These are phyloP conservation scores for Cebidichthys violaceus DNA, from an alignment of 2,113 vertebrate species.

Conservation along the genomic window DNA sequence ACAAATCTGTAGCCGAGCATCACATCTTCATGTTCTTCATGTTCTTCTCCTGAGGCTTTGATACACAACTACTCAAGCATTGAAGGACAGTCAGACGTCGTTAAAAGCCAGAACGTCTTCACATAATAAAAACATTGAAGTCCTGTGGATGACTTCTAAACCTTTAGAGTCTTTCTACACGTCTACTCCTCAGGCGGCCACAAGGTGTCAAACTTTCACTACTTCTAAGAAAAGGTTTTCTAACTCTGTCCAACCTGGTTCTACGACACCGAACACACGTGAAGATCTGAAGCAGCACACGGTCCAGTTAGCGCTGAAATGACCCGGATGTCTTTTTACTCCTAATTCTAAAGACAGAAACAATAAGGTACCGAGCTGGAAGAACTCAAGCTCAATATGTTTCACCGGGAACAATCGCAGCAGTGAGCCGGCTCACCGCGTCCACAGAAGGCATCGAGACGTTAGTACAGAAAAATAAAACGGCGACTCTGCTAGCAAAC, in stretches of 20 bases:
- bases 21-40: too few relatives aligned
- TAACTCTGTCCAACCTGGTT: slow-evolving; percentile 8
- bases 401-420: slow-evolving; percentile 46
- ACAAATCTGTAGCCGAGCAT: not conserved
- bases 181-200: slow-evolving; percentile 48
- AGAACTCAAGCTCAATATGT: slow-evolving; percentile 35
- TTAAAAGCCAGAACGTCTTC: slow-evolving; percentile 19
- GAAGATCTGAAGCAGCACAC: slow-evolving; percentile 14
- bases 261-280: slow-evolving; percentile 49
- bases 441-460: slow-evolving; percentile 65
- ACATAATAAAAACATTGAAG: too few relatives aligned
- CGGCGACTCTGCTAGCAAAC: slow-evolving; percentile 60
- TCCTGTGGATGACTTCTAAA: slow-evolving; percentile 4
- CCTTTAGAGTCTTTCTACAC: not conserved
- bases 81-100: slow-evolving; percentile 24
- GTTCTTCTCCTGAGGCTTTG: not conserved
- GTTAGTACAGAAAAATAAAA: slow-evolving; percentile 67
- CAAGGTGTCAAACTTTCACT: slow-evolving; percentile 53
- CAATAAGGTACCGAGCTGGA: slow-evolving; percentile 67
- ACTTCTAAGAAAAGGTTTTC: slow-evolving; percentile 22
- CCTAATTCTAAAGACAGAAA: slow-evolving; percentile 9
- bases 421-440: slow-evolving; percentile 74
- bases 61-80: not conserved
- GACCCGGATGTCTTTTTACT: not conserved
- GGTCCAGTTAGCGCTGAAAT: slow-evolving; percentile 25